These are phyloP conservation scores for Pholis gunnellus DNA, from an alignment of 2,113 vertebrate species.

Conservation along the genomic window DNA sequence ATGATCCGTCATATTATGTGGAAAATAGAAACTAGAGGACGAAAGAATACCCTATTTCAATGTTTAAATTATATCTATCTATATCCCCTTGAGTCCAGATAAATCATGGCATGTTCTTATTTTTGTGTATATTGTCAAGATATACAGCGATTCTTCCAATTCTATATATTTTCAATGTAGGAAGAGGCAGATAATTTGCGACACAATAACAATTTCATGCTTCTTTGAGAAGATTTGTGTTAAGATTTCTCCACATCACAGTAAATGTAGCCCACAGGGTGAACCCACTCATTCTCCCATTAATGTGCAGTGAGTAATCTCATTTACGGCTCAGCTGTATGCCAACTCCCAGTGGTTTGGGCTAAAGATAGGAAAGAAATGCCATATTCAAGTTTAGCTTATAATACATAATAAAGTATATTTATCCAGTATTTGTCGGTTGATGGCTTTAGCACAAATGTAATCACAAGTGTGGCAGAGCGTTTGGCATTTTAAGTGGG, in stretches of 20 bases:
- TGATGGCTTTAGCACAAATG: neutral
- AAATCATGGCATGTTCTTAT: conserved; percentile 8
- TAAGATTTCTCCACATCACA: conserved; percentile 6
- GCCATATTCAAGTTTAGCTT: neutral
- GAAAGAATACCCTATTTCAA: neutral
- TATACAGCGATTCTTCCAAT: neutral
- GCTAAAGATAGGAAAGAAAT: neutral
- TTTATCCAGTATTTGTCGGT: neutral
- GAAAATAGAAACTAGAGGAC: neutral
- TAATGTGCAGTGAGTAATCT: conserved; percentile 35
- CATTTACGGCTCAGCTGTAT: conserved; percentile 32
- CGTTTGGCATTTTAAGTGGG: conserved; percentile 7
- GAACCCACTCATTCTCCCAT: conserved; percentile 29
- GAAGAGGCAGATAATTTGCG: conserved; percentile 11
- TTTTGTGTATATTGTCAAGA: neutral
- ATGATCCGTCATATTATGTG: neutral
- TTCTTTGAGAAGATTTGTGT: neutral
- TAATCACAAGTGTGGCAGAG: neutral
- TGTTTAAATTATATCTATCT: neutral
- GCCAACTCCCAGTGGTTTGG: neutral
- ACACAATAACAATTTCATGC: conserved; percentile 29
- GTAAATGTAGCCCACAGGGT: conserved; percentile 24
- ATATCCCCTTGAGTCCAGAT: neutral
- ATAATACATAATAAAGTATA: neutral
- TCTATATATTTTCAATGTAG: neutral